Base-by-base conservation (phyloP, 2,888 invertebrate genomes). In the Pseudococcus jackbeardsleyi region DNA sequence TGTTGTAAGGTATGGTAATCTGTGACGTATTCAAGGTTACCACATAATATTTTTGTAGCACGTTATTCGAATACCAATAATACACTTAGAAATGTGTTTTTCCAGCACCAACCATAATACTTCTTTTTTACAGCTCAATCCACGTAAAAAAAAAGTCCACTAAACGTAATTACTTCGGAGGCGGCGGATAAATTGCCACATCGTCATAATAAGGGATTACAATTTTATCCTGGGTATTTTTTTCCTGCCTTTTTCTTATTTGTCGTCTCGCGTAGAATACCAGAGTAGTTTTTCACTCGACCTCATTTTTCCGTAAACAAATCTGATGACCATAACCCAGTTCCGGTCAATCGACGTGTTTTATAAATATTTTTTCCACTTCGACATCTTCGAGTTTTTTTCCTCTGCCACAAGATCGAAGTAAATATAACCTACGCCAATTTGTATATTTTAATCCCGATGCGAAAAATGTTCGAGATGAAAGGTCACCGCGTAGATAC, bases 281-380 rank as follows among this genome's bases (percentile, higher is more conserved):
- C 8, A 8, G 22, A 64, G 77, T 39, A n/a, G 77, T 17, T 77
- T 77, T 77, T 77, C 46, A 42, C 39, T 82, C 79, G 79, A 82
- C 46, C 46, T 82, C 79, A 19, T 82, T 82, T 64, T 82, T 82
- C 79, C 79, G 46, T 46, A 82, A 82, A 46, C 39, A 46, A 46
- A 82, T 42, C 79, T 19, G 11, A 82, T 46, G 79, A 82, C 79
- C 79, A 46, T 82, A 82, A 82, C 79, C 79, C 46, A 82, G 22
- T 82, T 82, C 22, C 46, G 79, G 39, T 19, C 46, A 42, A 26
- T 82, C 46, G 46, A 46, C 77, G 33, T 77, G 79, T 82, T 82
- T 33, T 39, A 15, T 33, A 33, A 33, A 33, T 17, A 72, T 72
- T 33, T 72, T 15, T 15, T 72, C 33, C 33, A 6, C 33, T 33